Evolutionary conservation across 2,113 vertebrate species (phyloP), one percentile per base, ranked within the genome.

Genomic region (Jaculus jaculus): DNA sequence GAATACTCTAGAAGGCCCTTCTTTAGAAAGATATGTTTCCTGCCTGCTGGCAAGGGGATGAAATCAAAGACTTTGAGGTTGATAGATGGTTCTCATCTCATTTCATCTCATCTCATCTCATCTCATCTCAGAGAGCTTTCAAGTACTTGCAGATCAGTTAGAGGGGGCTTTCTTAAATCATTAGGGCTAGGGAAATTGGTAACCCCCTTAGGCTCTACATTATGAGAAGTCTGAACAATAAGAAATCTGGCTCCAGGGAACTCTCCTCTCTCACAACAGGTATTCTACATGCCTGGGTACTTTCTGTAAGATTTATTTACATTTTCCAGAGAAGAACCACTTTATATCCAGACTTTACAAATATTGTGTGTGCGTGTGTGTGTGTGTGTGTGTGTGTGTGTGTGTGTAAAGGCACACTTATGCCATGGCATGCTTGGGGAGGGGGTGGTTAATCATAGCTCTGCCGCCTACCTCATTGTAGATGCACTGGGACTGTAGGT

Each of bases 51-150:
- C 80, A 71, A 87, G 84, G 79, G 88, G n/a, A 75, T 39, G 66
- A 84, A 66, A 91, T 77, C 28, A 83, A 68, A 91, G 78, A 75
- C 77, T 87, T 82, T 90, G 78, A 90, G 71, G 74, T 13, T 93
- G 89, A 92, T 74, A 58, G 66, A 61, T 58, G 84, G 77, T 69
- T 32, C 79, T 83, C 80, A 81, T 90, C 89, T 93, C n/a, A n/a
- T n/a, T n/a, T n/a, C n/a, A n/a, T n/a, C n/a, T n/a, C n/a, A n/a
- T n/a, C n/a, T n/a, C n/a, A n/a, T n/a, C n/a, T n/a, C n/a, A n/a
- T n/a, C n/a, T n/a, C n/a, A n/a, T n/a, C 83, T 86, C 85, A 83
- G n/a, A 94, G 94, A 51, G 34, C 77, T 91, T 92, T 91, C 37
- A 79, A 73, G 78, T 77, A 58, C 32, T 72, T n/a, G 26, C 28